Conservation (phyloP, 2,797 vertebrate genomes). For the Diplodus sargus region DNA sequence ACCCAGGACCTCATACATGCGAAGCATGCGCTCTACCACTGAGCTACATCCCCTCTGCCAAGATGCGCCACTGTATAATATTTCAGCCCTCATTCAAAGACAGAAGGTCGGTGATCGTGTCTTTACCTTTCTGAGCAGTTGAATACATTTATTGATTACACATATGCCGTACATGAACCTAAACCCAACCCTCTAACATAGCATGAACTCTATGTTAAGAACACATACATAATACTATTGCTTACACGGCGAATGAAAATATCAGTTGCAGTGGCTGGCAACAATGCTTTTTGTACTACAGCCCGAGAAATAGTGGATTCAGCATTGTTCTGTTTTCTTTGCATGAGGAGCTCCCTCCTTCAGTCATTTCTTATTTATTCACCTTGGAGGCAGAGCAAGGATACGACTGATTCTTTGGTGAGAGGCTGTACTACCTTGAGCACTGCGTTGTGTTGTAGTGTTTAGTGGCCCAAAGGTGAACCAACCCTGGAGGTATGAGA, state of each 20-base stretch:
- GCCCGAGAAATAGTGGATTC: too few species aligned
- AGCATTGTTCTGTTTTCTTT: not conserved
- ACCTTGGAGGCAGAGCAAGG: not conserved
- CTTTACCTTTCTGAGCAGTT: not conserved
- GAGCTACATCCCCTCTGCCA: constrained; percentile 64
- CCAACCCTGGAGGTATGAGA: too few species aligned
- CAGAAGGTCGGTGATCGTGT: too few species aligned
- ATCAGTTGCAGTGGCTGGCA: too few species aligned
- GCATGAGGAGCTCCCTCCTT: not conserved
- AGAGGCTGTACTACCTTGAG: not conserved
- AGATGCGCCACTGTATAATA: too few species aligned
- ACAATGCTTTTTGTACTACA: too few species aligned
- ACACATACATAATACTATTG: too few species aligned
- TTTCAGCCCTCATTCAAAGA: not conserved
- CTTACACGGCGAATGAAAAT: too few species aligned
- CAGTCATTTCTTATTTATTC: not conserved
- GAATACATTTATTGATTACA: too few species aligned
- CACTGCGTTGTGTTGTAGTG: not conserved
- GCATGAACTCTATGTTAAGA: too few species aligned
- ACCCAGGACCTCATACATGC: constrained; percentile 56
- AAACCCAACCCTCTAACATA: too few species aligned
- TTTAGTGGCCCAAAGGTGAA: not conserved
- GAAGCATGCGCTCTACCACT: constrained; percentile 66
- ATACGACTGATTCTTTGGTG: not conserved
- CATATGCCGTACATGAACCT: too few species aligned